Base-by-base conservation (phyloP, 2,113 vertebrate genomes). In the Tenrec ecaudatus region DNA sequence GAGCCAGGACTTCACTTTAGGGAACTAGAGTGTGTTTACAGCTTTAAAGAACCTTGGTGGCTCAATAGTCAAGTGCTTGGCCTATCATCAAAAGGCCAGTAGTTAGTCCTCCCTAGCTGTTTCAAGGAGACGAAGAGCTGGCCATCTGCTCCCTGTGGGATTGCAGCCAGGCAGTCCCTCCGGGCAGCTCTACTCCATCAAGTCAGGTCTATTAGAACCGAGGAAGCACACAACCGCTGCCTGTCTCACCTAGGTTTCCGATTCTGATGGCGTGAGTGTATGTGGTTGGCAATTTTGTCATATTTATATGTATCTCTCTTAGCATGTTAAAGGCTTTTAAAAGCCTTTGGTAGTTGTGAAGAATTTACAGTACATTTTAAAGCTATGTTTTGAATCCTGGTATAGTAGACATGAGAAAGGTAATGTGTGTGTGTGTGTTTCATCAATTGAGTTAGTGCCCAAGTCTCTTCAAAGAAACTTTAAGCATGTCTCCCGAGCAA, bases 401-500 rank as follows among this genome's bases (percentile, higher is more conserved):
- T 77, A 12, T 47, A 81, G 68, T 89, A 94, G 86, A 90, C 92
- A 86, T 19, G 47, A 92, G 38, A 58, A 29, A 75, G n/a, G 62
- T 85, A 87, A 66, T 91, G 81, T 86, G 15, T 38, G 62, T 80
- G 47, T 53, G 47, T 53, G 47, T 53, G 77, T 96, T 96, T 93
- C 76, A 94, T 79, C 77, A 95, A 33, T 96, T 93, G 92, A 92
- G 89, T 82, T 92, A 95, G 86, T 93, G 73, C 22, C 90, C 88
- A 97, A 96, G 95, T 95, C 96, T 97, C 96, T 97, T 97, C 95
- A 97, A 97, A 97, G 88, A 96, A 96, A 96, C 96, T 96, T 94
- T 97, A 96, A 97, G 96, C 94, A 82, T 95, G 90, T 96, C 98
- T 96, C 97, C 62, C 92, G 96, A 97, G 95, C 85, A 92, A 96